Evolutionary conservation across 2,888 invertebrate species (phyloP), one percentile per base, ranked within the genome.

Genomic region (Prionchulus punctatus): DNA sequence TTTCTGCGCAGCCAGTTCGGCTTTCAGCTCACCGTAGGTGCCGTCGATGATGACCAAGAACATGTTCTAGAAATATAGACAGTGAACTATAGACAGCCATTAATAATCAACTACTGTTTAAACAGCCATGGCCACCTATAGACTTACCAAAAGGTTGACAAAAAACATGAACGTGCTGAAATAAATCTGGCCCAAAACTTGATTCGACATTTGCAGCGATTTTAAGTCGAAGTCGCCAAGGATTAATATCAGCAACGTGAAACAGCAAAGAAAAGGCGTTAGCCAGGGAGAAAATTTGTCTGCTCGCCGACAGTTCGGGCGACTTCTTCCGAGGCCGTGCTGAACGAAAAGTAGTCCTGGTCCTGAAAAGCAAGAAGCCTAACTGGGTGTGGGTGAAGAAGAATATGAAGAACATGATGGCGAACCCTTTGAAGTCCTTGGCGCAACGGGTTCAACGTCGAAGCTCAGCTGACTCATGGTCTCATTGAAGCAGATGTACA

Each of bases 31-130:
- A 0, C 80, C 78, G 67, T 84, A 85, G 0, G 84, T 82, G 67
- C 84, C 84, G 68, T 82, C 83, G 63, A 85, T 83, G 66, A 85
- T 85, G 59, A 84, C 85, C 70, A 85, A 69, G 72, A 85, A 85
- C 83, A 85, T 84, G 71, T 84, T 84, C 80, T 81, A 63, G 15
- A 66, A 60, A 27, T 42, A 2, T 23, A 48, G 31, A 49, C 15
- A 42, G 28, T 21, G 21, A 31, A 23, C 30, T 18, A 21, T 36
- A 36, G 7, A 7, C 7, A 18, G 36, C 7, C 18, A 12, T 36
- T 36, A 7, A 36, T 12, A 30, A 30, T 15, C 31, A 42, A 43
- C 2, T 55, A 47, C 18, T n/a, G n/a, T n/a, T n/a, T n/a, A n/a
- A n/a, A 56, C 23, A 54, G 1, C 3, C 31, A 51, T 25, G 21